Evolutionary conservation across 64 coral and sea anemone genomes (phyloP), one percentile per base, ranked within the genome.

Genomic region (Actinia tenebrosa): DNA sequence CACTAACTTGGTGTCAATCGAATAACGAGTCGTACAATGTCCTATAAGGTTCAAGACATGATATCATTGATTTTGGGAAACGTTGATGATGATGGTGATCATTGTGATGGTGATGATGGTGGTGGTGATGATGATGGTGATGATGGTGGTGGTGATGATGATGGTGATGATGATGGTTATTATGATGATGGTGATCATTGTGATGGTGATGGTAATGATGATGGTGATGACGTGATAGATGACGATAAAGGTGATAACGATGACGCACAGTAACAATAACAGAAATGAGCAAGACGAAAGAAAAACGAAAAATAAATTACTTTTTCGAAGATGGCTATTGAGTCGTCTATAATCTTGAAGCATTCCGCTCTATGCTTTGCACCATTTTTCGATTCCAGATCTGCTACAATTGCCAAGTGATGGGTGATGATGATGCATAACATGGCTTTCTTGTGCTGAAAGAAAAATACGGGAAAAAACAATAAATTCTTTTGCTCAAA

Each of bases 341-440:
- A 75, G 1, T 75, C 69, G 13, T 75, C 69, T 45, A 81, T 81
- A 50, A 81, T 50, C 79, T 50, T 23, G 53, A 81, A 99, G 17
- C 89, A 91, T 54, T 93, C 91, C 60, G 72, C 72, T 84, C 97
- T 63, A 17, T 87, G 88, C 23, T 90, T 46, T 52, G 69, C 82
- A 25, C 87, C 44, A 83, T 92, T 84, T 22, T 64, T 83, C 17
- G 16, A 44, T 27, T 98, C 87, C 18, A 98, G 85, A 44, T 99
- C 93, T 0, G 97, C 97, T 69, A 99, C 97, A 68, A 99, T 99
- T 59, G 86, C 89, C 45, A 99, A 58, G 63, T 99, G 97, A 52
- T 99, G 97, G 15, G 93, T 88, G 60, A 95, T 99, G 19, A 99
- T 86, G n/a, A 99, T 92, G 22, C 89, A 72, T 20, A 99, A 90